phyloP scores from a whole-genome alignment of 2,113 vertebrate species.

The Archilochus colubris region DNA sequence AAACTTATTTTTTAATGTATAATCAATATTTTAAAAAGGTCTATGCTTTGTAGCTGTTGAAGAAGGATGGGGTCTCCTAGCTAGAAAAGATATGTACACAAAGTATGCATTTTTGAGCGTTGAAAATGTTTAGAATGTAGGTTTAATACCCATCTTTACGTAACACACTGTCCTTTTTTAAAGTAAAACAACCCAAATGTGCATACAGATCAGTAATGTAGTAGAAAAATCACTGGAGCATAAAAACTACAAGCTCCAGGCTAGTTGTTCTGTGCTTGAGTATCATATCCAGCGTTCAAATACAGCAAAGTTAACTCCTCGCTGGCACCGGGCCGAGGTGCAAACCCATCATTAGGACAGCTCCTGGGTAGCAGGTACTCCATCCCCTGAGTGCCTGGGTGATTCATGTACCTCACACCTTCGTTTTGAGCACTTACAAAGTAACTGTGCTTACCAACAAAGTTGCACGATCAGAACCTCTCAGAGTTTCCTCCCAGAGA shows the following conservation, averaged over 20 bases:
- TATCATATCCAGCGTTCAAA: background rate
- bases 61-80: background rate
- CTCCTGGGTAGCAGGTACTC: background rate
- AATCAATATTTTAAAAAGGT: background rate
- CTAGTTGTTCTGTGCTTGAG: background rate
- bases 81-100: background rate
- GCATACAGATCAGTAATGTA: constrained; percentile 14
- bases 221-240: constrained; percentile 35
- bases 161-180: constrained; percentile 23
- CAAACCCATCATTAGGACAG: background rate
- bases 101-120: background rate
- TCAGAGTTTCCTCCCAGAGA: background rate
- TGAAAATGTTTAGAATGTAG: background rate
- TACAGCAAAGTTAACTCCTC: background rate
- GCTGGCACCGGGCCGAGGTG: background rate
- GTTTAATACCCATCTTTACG: constrained; percentile 17
- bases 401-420: background rate
- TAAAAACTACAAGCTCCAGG: constrained; percentile 47
- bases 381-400: background rate
- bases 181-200: constrained; percentile 54
- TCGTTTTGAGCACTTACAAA: background rate
- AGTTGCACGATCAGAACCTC: background rate
- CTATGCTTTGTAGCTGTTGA: background rate
- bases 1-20: background rate
- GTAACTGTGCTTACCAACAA: background rate